Evolutionary conservation across 1,140 invertebrate genomes (phyloP), one percentile per base, ranked within the genome.

Genomic region (Habropoda laboriosa): DNA sequence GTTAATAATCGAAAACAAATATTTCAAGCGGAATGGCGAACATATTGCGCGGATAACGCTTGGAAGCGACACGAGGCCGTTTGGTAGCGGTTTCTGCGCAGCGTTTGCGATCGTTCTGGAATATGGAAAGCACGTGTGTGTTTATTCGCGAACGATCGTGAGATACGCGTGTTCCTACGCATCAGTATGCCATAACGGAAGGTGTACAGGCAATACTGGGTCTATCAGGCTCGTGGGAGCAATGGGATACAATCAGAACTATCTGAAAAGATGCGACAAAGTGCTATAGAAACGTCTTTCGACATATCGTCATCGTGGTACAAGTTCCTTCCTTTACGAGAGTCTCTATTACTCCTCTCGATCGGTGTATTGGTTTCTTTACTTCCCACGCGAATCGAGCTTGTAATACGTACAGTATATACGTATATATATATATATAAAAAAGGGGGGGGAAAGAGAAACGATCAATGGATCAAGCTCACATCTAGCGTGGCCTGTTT

Each of bases 1-100:
- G 71, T 61, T 73, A 73, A 73, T n/a, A 21, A n/a, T 35, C 42
- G 21, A 61, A 61, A 38, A 49, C n/a, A 12, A 49, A 49, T 27
- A 38, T 7, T 8, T n/a, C n/a, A n/a, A n/a, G 2, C 10, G 30
- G 10, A 35, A 58, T 27, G 6, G 27, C 27, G 10, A 8, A 8
- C 8, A 40, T 12, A 18, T 16, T 16, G 38, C 16, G 27, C 10
- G 68, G n/a, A n/a, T 38, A 38, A 38, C 35, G 68, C 53, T 21
- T 38, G n/a, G 13, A 47, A 47, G 3, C 10, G 57, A 47, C 18
- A 72, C 40, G 12, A n/a, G 40, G 18, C 47, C 40, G 30, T 21
- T 38, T 13, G 18, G 8, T n/a, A 18, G 35, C n/a, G n/a, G n/a
- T n/a, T n/a, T n/a, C n/a, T n/a, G n/a, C n/a, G n/a, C n/a, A n/a